A percentile compares a stretch with the other conserved stretches of the same genome.
phyloP scores from a whole-genome alignment of 2,888 invertebrate genomes.

The Perizoma flavofasciatum region DNA sequence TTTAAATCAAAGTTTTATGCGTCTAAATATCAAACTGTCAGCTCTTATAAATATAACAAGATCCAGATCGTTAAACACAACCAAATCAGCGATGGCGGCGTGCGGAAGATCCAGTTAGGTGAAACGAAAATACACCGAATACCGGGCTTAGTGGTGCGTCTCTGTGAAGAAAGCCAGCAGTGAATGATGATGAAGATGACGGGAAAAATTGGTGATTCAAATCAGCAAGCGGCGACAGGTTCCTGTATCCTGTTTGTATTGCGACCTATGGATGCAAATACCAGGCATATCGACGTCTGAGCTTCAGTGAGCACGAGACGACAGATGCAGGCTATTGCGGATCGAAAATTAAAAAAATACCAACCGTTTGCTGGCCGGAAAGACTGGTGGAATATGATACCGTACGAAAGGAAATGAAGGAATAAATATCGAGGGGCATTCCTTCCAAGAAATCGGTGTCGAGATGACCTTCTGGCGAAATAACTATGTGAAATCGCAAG shows the following conservation, averaged over 20 bases:
- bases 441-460: constrained; percentile 18
- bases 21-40: too few relatives aligned
- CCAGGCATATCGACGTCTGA: constrained; percentile 27
- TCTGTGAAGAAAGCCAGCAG: too few relatives aligned
- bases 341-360: constrained; percentile 36
- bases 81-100: too few relatives aligned
- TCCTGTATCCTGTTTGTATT: constrained; percentile 7
- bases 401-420: constrained; percentile 22
- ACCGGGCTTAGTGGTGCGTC: too few relatives aligned
- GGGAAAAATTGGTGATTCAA: too few relatives aligned
- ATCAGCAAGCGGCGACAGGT: too few relatives aligned
- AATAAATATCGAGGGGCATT: constrained; percentile 23
- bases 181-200: too few relatives aligned
- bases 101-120: too few relatives aligned
- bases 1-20: too few relatives aligned
- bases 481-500: not conserved
- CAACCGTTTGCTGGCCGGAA: constrained; percentile 28
- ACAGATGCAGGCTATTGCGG: constrained; percentile 36
- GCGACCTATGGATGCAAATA: constrained; percentile 23
- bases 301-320: constrained; percentile 23
- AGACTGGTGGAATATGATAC: constrained; percentile 34
- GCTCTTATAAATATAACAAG: too few relatives aligned
- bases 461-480: constrained; percentile 2
- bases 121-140: too few relatives aligned
- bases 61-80: too few relatives aligned